These are phyloP conservation scores for Diadumene lineata DNA, from an alignment of 92 coral and sea anemone species.

Conservation along the genomic window DNA sequence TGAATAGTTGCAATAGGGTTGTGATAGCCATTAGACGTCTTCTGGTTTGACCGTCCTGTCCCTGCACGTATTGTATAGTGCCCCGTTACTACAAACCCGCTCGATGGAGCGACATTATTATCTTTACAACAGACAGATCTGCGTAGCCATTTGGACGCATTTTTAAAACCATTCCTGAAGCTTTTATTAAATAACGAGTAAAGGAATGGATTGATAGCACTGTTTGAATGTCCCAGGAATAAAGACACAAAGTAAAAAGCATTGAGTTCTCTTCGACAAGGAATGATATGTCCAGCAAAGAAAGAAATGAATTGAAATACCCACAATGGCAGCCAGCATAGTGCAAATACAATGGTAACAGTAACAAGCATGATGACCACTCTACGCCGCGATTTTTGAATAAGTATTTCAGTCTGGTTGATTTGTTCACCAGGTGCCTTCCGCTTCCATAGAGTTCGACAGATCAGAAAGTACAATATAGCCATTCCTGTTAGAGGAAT, in stretches of 20 bases:
- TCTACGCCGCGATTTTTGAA: slow-evolving; percentile 42
- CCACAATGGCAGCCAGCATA: slow-evolving; percentile 66
- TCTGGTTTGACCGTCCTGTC: slow-evolving; percentile 10
- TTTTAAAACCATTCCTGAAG: slow-evolving; percentile 59
- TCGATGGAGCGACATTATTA: slow-evolving; percentile 8
- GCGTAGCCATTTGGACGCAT: slow-evolving; percentile 35
- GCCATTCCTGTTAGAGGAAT: slow-evolving; percentile 53
- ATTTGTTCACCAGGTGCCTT: slow-evolving; percentile 53
- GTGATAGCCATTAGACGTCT: slow-evolving; percentile 9
- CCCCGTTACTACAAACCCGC: slow-evolving; percentile 8
- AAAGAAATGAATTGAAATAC: slow-evolving; percentile 53
- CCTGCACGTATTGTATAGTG: slow-evolving; percentile 9
- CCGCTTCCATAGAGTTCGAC: slow-evolving; percentile 53
- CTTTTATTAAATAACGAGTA: slow-evolving; percentile 54
- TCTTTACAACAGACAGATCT: slow-evolving; percentile 3
- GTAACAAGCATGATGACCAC: slow-evolving; percentile 55
- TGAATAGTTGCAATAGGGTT: background rate
- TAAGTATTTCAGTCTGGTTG: slow-evolving; percentile 41
- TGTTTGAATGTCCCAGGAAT: slow-evolving; percentile 57
- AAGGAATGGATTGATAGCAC: slow-evolving; percentile 62
- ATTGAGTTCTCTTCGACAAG: slow-evolving; percentile 33
- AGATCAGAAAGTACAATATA: slow-evolving; percentile 45
- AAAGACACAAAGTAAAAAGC: slow-evolving; percentile 53
- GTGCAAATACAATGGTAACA: slow-evolving; percentile 40
- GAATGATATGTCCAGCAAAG: slow-evolving; percentile 40